Percentiles rank a stretch among this genome's conserved stretches.
Conservation (phyloP, 2,888 invertebrate species). For the Silvanus unidentatus region DNA sequence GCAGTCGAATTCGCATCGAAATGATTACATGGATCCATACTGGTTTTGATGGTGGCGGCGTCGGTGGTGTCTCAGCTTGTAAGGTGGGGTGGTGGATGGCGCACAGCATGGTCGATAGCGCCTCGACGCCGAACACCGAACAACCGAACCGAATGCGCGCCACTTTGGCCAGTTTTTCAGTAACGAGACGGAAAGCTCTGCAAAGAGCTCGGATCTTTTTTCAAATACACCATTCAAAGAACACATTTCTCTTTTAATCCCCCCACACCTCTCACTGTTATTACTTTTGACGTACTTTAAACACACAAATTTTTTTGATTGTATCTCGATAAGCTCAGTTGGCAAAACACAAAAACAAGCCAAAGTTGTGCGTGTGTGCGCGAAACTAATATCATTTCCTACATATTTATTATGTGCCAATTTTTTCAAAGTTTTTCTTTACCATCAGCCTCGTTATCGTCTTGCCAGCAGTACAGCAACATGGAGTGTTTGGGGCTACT, state of each 20-base stretch:
- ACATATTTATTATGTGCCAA: background rate
- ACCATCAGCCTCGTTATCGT: background rate
- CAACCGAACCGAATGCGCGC: conserved; percentile 8
- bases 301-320: too few species aligned
- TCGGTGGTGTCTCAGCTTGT: conserved; percentile 6
- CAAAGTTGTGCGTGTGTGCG: background rate
- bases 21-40: too few species aligned
- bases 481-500: too few species aligned
- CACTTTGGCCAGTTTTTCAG: conserved; percentile 22
- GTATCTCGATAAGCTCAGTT: too few species aligned
- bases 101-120: conserved; percentile 35
- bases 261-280: background rate
- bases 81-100: conserved; percentile 3
- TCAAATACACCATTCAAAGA: background rate
- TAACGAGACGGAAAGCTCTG: conserved; percentile 32
- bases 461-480: background rate
- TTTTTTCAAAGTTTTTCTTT: background rate
- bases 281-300: too few species aligned
- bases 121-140: conserved; percentile 22
- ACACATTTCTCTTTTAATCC: background rate
- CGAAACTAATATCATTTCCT: background rate
- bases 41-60: conserved; percentile 12
- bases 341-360: too few species aligned
- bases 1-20: too few species aligned
- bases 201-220: conserved; percentile 20